Percentiles rank a stretch among this genome's conserved stretches.
Evolutionary conservation across 2,113 vertebrate species (phyloP).

Genomic region (Tretioscincus oriximinensis): DNA sequence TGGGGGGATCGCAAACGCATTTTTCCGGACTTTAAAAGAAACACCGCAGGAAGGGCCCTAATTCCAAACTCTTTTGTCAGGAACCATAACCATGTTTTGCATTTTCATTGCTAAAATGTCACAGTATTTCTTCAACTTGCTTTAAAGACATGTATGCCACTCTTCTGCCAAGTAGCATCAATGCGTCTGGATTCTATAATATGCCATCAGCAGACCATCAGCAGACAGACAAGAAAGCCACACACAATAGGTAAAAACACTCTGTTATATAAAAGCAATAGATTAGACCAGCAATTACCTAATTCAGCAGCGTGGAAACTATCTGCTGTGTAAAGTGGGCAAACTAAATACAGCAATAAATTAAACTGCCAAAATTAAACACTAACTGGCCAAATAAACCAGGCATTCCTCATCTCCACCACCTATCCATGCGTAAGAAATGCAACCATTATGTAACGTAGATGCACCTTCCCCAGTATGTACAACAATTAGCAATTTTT

Average conservation of each 20-base stretch:
- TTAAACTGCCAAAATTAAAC: not conserved
- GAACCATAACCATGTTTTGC: not conserved
- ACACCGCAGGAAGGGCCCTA: not conserved
- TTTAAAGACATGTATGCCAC: not conserved
- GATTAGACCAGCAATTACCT: not conserved
- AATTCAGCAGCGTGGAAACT: not conserved
- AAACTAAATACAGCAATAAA: not conserved
- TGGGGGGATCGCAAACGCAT: no score
- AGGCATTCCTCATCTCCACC: not conserved
- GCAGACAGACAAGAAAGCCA: not conserved
- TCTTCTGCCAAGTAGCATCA: not conserved
- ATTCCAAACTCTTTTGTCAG: not conserved
- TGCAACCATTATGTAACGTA: not conserved
- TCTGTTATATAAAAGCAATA: not conserved
- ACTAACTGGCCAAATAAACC: not conserved
- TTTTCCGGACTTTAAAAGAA: no score
- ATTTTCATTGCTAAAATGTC: not conserved
- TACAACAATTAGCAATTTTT: no score
- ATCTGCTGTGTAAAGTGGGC: not conserved
- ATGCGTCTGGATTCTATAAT: not conserved
- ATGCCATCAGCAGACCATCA: not conserved
- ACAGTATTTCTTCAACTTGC: not conserved
- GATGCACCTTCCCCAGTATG: no score
- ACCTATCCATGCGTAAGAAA: not conserved
- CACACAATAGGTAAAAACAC: not conserved